A percentile compares a stretch with the other conserved stretches of the same genome.
These are phyloP conservation scores for Atractosteus spatula DNA, from an alignment of 2,113 vertebrate genomes.

Conservation along the genomic window DNA sequence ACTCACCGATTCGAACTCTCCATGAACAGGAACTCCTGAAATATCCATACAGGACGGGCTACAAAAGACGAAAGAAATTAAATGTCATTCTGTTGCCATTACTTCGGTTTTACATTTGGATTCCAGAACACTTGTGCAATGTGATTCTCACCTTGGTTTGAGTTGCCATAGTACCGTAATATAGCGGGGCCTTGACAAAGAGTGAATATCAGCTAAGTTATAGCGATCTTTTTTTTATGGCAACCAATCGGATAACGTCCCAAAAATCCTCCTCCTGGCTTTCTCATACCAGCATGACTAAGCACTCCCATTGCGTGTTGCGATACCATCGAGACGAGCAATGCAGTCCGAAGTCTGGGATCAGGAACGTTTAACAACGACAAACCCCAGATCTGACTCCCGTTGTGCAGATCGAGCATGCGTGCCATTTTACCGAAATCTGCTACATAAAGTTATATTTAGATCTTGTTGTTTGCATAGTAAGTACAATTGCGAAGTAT, in stretches of 20 bases:
- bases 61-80: conserved; percentile 14
- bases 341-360: too few relatives aligned
- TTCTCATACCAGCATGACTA: conserved; percentile 49
- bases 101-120: background rate
- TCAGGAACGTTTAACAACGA: too few relatives aligned
- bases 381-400: too few relatives aligned
- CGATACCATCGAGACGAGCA: too few relatives aligned
- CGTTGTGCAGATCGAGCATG: too few relatives aligned
- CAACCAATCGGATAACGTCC: conserved; percentile 56
- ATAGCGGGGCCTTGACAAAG: background rate
- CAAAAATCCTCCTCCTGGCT: conserved; percentile 56
- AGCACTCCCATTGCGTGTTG: conserved; percentile 27
- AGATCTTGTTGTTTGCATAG: too few relatives aligned
- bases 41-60: conserved; percentile 91
- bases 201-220: background rate
- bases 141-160: conserved; percentile 55
- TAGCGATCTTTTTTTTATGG: conserved; percentile 9
- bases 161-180: conserved; percentile 48
- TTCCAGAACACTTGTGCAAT: background rate
- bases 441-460: too few relatives aligned
- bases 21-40: conserved; percentile 96
- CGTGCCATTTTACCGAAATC: too few relatives aligned
- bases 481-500: too few relatives aligned
- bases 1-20: conserved; percentile 94
- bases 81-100: background rate